Base-by-base conservation (phyloP, 2,797 vertebrate genomes). In the Echeneis naucrates region DNA sequence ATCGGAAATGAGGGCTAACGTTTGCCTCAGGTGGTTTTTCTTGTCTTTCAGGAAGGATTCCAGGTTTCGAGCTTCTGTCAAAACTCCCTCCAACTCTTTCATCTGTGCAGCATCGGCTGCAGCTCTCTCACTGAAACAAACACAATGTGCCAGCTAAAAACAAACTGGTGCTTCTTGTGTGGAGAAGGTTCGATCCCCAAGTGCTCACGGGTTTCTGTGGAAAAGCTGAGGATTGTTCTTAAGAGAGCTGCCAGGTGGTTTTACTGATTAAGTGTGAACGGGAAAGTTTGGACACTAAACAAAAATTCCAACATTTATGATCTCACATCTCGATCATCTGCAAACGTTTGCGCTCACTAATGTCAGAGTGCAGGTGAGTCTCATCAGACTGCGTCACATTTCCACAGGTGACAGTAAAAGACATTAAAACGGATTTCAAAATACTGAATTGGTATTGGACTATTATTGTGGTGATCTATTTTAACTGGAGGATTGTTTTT, bases 31-130 rank as follows among this genome's bases (percentile, higher is more conserved):
- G 6, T 73, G 88, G 2, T 68, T 82, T 76, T 95, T 95, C 83
- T 93, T 94, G 57, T 93, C 91, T 63, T 80, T 93, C 0, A 95
- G 88, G 51, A 84, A 75, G n/a, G 80, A 75, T 77, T 94, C 91
- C 7, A 94, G 72, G 66, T 62, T 80, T 66, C 60, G 59, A 35
- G 93, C 93, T 66, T 94, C 88, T n/a, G 35, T 79, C 80, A 95
- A 40, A 72, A 94, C 82, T 17, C 63, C 80, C 26, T 93, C 88
- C 86, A 95, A 84, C 61, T 94, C 84, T 68, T 83, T 84, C 64
- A 94, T 84, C 86, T 90, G 88, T 9, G 79, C 68, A 0, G 77
- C 81, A 37, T 94, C 94, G 8, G 83, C 78, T 21, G 77, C 80
- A 16, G 89, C 90, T 82, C 87, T 87, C 68, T 92, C 92, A 55